Evolutionary conservation across 2,888 invertebrate species (phyloP).

Genomic region (Teinopalpus imperialis): DNA sequence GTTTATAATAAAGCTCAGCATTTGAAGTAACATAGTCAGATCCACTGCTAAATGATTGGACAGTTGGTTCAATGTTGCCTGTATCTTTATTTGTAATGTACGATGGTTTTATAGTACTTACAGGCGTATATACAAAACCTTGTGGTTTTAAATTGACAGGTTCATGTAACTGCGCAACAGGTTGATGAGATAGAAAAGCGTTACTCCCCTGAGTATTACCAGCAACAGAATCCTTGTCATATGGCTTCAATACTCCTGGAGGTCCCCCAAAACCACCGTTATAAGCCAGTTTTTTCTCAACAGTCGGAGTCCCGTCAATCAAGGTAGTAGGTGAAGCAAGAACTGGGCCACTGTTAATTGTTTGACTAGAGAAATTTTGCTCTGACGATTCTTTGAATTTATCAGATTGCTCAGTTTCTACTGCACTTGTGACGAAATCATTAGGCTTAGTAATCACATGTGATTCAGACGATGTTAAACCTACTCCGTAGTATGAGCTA

Average conservation of each 20-base stretch:
- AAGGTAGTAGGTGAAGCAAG: neutral
- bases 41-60: conserved; percentile 3
- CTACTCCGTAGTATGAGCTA: neutral
- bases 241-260: conserved; percentile 26
- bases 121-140: neutral
- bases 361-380: conserved; percentile 4
- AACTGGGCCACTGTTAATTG: neutral
- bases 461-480: neutral
- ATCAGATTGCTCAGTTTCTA: neutral
- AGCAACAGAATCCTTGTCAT: conserved; percentile 20
- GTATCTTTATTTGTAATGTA: neutral
- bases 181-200: neutral
- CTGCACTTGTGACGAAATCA: neutral
- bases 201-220: neutral
- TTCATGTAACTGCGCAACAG: neutral
- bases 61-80: neutral
- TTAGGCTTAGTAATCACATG: conserved; percentile 11
- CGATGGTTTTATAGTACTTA: conserved; percentile 1
- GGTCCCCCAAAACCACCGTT: conserved; percentile 52
- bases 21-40: neutral
- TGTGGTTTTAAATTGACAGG: conserved; percentile 3
- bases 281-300: conserved; percentile 37
- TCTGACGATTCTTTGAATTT: conserved; percentile 1
- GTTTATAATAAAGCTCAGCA: conserved; percentile 1
- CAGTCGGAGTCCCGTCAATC: neutral